Evolutionary conservation across 2,888 invertebrate genomes (phyloP).

Genomic region (Andrena praecox): DNA sequence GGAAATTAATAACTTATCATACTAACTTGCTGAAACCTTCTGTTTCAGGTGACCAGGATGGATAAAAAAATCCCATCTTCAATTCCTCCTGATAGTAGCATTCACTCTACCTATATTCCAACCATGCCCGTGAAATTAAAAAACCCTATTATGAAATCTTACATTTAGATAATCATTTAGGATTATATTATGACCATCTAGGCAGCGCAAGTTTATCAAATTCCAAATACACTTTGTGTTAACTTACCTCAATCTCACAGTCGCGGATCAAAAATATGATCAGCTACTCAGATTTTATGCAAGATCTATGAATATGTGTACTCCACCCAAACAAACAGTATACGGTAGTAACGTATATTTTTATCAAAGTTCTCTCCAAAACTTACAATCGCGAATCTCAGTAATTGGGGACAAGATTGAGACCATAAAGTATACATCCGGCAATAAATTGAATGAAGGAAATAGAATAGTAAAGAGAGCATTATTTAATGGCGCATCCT

Average conservation of each 20-base stretch:
- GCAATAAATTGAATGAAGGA: background rate
- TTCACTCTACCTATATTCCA: background rate
- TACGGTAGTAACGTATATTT: background rate
- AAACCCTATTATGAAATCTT: background rate
- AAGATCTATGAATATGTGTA: conserved; percentile 13
- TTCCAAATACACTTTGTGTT: conserved; percentile 7
- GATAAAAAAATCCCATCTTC: background rate
- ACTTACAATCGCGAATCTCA: background rate
- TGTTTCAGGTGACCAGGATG: conserved; percentile 21
- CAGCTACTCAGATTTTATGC: conserved; percentile 6
- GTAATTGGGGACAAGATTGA: background rate
- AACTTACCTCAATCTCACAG: conserved; percentile 9
- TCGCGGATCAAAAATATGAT: background rate
- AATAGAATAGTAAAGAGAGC: conserved; percentile 8
- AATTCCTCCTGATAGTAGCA: background rate
- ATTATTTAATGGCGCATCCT: background rate
- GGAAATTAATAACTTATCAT: conserved; percentile 25
- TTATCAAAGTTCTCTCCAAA: conserved; percentile 7
- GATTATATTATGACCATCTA: conserved; percentile 19
- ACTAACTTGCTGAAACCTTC: conserved; percentile 37
- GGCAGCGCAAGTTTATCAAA: conserved; percentile 11
- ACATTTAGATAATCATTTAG: conserved; percentile 2
- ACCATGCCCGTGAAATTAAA: background rate
- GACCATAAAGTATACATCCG: background rate
- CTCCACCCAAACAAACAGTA: background rate